Evolutionary conservation across 1,140 invertebrate genomes (phyloP).

Genomic region (Pseudomyrmex sp.): DNA sequence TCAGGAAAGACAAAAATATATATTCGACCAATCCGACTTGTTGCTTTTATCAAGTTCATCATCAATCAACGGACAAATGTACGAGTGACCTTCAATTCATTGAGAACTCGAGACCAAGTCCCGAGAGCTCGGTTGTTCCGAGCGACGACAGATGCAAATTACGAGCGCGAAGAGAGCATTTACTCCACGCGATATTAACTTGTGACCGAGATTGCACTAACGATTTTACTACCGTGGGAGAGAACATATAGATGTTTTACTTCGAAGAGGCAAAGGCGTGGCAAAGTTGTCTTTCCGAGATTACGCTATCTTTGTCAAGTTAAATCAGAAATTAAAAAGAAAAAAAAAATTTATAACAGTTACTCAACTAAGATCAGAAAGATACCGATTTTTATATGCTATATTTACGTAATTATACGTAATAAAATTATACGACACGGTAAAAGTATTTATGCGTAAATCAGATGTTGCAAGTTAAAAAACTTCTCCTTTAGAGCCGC

Average conservation of each 20-base stretch:
- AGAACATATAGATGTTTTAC: background rate
- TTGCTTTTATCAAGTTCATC: background rate
- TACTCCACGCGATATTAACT: conserved; percentile 56
- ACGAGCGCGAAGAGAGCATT: conserved; percentile 34
- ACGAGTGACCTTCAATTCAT: conserved; percentile 52
- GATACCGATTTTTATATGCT: background rate
- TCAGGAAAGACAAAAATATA: background rate
- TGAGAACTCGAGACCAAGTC: conserved; percentile 17
- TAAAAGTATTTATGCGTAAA: background rate
- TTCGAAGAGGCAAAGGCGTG: background rate
- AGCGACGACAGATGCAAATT: conserved; percentile 47
- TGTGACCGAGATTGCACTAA: conserved; percentile 52
- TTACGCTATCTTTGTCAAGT: background rate
- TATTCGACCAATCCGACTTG: background rate
- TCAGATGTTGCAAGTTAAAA: background rate
- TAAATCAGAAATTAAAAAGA: background rate
- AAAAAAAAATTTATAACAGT: background rate
- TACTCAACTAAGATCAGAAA: no score
- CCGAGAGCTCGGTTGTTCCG: background rate
- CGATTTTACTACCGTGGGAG: conserved; percentile 44
- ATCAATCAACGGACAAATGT: background rate
- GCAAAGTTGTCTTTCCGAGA: conserved; percentile 26
- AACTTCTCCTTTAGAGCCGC: conserved; percentile 2
- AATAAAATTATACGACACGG: background rate
- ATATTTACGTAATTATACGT: background rate